These are phyloP conservation scores for Diorhabda elongata DNA, from an alignment of 1,140 invertebrate genomes.

Conservation along the genomic window DNA sequence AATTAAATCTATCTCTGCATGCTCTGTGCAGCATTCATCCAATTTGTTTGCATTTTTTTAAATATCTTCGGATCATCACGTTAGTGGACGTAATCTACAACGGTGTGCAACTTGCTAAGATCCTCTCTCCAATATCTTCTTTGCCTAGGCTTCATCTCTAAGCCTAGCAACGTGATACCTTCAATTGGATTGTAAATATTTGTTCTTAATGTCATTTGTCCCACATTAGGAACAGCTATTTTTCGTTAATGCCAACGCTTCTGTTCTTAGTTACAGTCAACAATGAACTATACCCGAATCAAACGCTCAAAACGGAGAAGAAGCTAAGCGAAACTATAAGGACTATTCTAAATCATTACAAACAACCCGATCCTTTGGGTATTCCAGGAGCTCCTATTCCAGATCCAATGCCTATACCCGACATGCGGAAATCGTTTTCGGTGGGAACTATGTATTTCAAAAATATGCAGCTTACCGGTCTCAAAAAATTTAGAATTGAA, in stretches of 20 bases:
- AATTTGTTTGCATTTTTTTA: too few relatives aligned
- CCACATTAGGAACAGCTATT: too few relatives aligned
- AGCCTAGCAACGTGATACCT: too few relatives aligned
- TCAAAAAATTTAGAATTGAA: conserved; percentile 73
- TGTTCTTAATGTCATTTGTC: too few relatives aligned
- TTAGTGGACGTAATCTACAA: too few relatives aligned
- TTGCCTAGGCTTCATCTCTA: too few relatives aligned
- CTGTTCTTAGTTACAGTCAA: not conserved
- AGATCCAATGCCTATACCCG: conserved; percentile 74
- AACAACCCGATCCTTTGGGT: conserved; percentile 72
- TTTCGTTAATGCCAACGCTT: not conserved
- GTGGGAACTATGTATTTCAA: conserved; percentile 68
- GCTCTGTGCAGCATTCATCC: too few relatives aligned
- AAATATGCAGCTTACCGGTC: conserved; percentile 65
- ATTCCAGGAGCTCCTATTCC: conserved; percentile 70
- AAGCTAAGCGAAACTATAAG: conserved; percentile 67
- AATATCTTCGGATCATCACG: too few relatives aligned
- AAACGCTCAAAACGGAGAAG: conserved; percentile 51
- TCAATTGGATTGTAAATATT: too few relatives aligned
- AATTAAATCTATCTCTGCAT: too few relatives aligned
- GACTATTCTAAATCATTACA: conserved; percentile 71
- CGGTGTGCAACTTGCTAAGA: too few relatives aligned
- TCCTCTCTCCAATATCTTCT: too few relatives aligned
- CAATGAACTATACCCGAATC: not conserved
- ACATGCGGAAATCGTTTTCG: conserved; percentile 66